These are phyloP conservation scores for Sebastes ruberrimus DNA, from an alignment of 2,797 vertebrate genomes.

Conservation along the genomic window DNA sequence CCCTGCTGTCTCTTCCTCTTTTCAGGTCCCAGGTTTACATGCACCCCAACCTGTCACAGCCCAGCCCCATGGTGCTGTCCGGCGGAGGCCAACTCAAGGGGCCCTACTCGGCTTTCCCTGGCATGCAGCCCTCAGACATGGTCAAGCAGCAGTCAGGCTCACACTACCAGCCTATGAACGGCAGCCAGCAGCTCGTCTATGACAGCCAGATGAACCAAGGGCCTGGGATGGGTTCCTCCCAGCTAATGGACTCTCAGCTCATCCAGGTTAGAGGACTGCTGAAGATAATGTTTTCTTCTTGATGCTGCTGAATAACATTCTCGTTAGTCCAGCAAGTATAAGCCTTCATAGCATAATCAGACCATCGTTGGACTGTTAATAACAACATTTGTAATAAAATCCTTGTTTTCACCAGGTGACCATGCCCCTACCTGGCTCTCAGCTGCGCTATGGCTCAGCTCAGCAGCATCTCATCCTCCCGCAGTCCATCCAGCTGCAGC, in stretches of 20 bases:
- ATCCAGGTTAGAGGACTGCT: constrained; percentile 87
- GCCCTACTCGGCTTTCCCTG: constrained; percentile 94
- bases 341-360: not conserved
- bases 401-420: constrained; percentile 84
- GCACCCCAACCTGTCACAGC: constrained; percentile 97
- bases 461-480: constrained; percentile 97
- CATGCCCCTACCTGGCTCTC: constrained; percentile 95
- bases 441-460: constrained; percentile 95
- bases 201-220: constrained; percentile 93
- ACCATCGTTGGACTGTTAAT: not conserved
- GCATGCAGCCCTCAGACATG: constrained; percentile 97
- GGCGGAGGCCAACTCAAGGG: constrained; percentile 93
- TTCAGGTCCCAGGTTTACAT: constrained; percentile 97
- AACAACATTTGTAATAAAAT: not conserved
- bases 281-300: not conserved
- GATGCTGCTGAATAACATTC: not conserved
- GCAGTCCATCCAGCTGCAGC: constrained; percentile 97
- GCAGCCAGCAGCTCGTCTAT: constrained; percentile 94
- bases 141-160: constrained; percentile 95
- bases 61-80: constrained; percentile 94
- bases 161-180: constrained; percentile 95
- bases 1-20: not conserved
- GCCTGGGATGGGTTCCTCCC: constrained; percentile 92
- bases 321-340: not conserved
- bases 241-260: constrained; percentile 97